phyloP scores from a whole-genome alignment of 2,888 invertebrate genomes.

The Esperia sulphurella region DNA sequence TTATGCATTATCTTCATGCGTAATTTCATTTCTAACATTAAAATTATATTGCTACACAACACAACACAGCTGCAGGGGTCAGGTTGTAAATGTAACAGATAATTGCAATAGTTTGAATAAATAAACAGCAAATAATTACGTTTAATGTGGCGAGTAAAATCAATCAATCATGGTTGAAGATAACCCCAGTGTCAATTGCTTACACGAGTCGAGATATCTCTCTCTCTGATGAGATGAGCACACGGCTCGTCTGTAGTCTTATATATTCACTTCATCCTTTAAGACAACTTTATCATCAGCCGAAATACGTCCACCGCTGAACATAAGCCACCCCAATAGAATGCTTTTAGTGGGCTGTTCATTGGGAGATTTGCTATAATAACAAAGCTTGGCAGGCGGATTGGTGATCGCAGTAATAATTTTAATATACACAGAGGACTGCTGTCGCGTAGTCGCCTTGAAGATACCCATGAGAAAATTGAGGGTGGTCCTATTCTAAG shows the following conservation, averaged over 20 bases:
- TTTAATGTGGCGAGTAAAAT: constrained; percentile 20
- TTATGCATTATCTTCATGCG: background rate
- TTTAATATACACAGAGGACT: no score
- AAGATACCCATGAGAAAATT: no score
- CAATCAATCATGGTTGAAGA: constrained; percentile 43
- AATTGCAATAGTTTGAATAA: constrained; percentile 10
- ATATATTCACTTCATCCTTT: no score
- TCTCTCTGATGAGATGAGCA: background rate
- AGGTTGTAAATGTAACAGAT: constrained; percentile 13
- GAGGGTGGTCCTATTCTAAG: no score
- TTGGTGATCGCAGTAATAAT: no score
- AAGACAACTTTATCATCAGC: no score
- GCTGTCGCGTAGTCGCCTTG: no score
- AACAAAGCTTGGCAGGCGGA: no score
- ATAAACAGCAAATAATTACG: background rate
- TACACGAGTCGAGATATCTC: constrained; percentile 29
- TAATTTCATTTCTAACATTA: constrained; percentile 3
- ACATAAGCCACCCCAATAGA: no score
- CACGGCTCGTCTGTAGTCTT: background rate
- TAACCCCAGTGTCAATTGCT: constrained; percentile 37
- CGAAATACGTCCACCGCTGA: no score
- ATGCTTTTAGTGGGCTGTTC: no score
- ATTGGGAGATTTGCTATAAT: no score
- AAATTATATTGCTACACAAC: background rate
- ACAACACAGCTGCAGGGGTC: constrained; percentile 18